Evolutionary conservation across 2,797 vertebrate genomes (phyloP), one percentile per base, ranked within the genome.

Genomic region (Coracias cyanogaster): DNA sequence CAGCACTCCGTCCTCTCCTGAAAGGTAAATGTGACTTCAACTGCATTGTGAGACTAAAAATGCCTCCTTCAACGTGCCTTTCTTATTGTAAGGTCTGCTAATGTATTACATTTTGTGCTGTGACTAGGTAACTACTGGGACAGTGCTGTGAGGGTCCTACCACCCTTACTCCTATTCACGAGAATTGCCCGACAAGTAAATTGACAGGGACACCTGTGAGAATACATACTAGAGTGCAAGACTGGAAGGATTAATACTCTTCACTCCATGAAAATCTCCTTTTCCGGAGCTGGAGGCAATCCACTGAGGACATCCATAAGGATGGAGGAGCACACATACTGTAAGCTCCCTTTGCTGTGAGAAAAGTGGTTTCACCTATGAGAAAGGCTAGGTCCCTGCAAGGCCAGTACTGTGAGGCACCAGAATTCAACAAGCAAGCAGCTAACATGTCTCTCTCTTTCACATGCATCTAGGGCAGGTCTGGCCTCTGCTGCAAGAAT

Each of bases 391-490:
- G 31, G 37, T 78, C 46, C 26, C 45, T 74, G 37, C 82, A 84
- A 81, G 33, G 70, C 86, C 80, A 82, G 35, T 41, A 48, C 70
- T 67, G 49, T 0, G 0, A 83, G 71, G 74, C 86, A 87, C 11
- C 74, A 87, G 71, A 58, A 45, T 62, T 41, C 72, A 90, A 86
- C 54, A 46, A 79, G 81, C 4, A 7, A 83, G 71, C 51, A 91
- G 58, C 67, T 90, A 87, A 62, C 19, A 21, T 10, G 5, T 79
- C 46, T 49, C 58, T 61, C 49, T 82, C 16, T 35, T 70, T 91
- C 91, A 35, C 45, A 91, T 39, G 64, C 71, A 85, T 31, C 37
- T 57, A 93, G 52, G 89, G 89, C 92, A 93, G 79, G n/a, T 91
- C 65, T 90, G 79, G 86, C 61, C 65, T 70, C 80, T 88, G 71